Conservation (phyloP, 2,797 vertebrate genomes). For the Crenichthys baileyi region DNA sequence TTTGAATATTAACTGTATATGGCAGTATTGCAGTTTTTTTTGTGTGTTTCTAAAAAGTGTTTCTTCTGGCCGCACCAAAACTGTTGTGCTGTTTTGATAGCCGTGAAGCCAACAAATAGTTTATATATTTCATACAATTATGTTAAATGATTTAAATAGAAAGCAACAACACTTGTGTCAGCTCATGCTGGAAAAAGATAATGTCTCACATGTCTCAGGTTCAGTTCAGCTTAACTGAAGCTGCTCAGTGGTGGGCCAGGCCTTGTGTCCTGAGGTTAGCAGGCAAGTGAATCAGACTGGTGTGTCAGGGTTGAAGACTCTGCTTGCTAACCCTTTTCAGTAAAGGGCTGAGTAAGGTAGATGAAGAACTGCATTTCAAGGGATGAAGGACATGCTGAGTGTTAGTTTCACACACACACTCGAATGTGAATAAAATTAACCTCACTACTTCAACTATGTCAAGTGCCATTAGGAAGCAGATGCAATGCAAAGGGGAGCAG, state of each 20-base stretch:
- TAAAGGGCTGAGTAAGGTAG: constrained; percentile 19
- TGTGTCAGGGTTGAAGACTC: constrained; percentile 13
- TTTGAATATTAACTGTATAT: constrained; percentile 39
- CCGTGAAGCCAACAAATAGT: constrained; percentile 15
- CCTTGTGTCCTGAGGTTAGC: constrained; percentile 11
- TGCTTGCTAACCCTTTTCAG: constrained; percentile 33
- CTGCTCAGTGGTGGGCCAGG: constrained; percentile 32
- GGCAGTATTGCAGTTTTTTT: constrained; percentile 20
- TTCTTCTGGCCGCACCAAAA: constrained; percentile 6
- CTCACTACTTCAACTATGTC: constrained; percentile 59
- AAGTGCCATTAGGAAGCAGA: constrained; percentile 68
- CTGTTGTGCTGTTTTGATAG: constrained; percentile 10
- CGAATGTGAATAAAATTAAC: constrained; percentile 66
- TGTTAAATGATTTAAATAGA: constrained; percentile 35
- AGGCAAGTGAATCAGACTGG: constrained; percentile 34
- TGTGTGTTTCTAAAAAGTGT: neutral
- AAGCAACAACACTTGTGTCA: constrained; percentile 56
- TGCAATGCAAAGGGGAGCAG: constrained; percentile 48
- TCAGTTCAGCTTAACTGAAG: constrained; percentile 36
- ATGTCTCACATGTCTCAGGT: constrained; percentile 42
- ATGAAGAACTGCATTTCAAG: constrained; percentile 46
- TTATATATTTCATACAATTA: constrained; percentile 11
- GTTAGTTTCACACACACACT: constrained; percentile 25
- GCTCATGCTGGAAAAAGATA: constrained; percentile 32
- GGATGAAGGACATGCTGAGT: constrained; percentile 62